Evolutionary conservation across 2,888 invertebrate species (phyloP), one percentile per base, ranked within the genome.

Genomic region (Nomada ferruginata): DNA sequence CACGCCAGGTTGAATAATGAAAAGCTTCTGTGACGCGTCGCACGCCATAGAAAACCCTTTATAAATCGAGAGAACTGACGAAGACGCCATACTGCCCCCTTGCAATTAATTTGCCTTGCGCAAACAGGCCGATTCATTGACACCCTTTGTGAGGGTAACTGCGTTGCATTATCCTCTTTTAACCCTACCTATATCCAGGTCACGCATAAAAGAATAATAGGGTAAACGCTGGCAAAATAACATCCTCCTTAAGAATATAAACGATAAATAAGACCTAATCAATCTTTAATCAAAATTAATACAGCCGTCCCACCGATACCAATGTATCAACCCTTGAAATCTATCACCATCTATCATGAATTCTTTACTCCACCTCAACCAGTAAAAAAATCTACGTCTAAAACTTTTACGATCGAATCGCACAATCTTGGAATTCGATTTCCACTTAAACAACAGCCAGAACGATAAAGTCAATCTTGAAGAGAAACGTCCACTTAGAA

Each of bases 1-100:
- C 76, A 87, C 87, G 85, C 79, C 79, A 87, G 83, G 76, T 61
- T 87, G 85, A 87, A 79, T 87, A 87, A 87, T 83, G 79, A 57
- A 47, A 61, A 80, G 79, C 79, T 83, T 76, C 60, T 68, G 82
- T 72, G 79, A 79, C 71, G 81, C 64, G 71, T 52, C 65, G 75
- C 66, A 52, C 77, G 15, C 29, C 68, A 15, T 36, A 52, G 65
- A 57, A 57, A 64, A 64, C 68, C 72, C 73, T 74, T 76, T 78
- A 65, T 71, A 74, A 60, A 74, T 71, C 73, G 77, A 76, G 79
- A 52, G 78, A 73, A 83, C 15, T 20, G 57, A n/a, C 13, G 74
- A 76, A 69, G 75, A 79, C 70, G 44, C 63, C 57, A 13, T 20
- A 11, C 26, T 4, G 26, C 23, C n/a, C 71, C 83, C 71, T 66